phyloP scores from a whole-genome alignment of 1,140 invertebrate species.

The Magallana gigas region DNA sequence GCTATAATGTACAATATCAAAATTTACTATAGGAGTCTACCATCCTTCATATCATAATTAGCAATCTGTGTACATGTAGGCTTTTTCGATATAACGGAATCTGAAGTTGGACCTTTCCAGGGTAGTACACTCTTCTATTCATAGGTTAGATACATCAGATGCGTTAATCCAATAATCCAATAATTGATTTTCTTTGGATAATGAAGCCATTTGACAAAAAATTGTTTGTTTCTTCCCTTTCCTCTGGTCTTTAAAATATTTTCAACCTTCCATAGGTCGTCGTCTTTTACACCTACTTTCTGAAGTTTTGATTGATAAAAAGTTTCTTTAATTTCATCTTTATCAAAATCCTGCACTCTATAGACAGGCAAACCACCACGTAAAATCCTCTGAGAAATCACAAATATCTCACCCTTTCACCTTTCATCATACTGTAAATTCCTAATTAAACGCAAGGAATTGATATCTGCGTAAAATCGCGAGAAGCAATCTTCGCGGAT shows the following conservation, averaged over 20 bases:
- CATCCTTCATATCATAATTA: constrained; percentile 18
- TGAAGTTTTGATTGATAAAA: constrained; percentile 55
- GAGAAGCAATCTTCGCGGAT: no score
- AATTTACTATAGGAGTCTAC: constrained; percentile 33
- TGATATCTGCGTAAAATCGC: no score
- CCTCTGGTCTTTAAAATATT: constrained; percentile 53
- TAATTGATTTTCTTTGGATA: constrained; percentile 44
- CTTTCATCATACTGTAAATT: constrained; percentile 25
- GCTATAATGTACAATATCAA: not conserved
- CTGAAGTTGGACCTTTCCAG: constrained; percentile 25
- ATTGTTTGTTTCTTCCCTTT: constrained; percentile 56
- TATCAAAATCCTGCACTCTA: constrained; percentile 38
- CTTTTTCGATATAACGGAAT: constrained; percentile 1
- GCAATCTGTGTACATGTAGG: not conserved
- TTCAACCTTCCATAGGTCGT: constrained; percentile 50
- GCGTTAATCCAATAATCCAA: constrained; percentile 44
- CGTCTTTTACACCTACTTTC: constrained; percentile 40
- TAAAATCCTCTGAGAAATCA: constrained; percentile 38
- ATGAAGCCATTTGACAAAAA: constrained; percentile 54
- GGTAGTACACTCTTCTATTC: constrained; percentile 6
- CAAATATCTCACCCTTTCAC: constrained; percentile 56
- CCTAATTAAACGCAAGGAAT: no score
- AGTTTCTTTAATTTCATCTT: constrained; percentile 49
- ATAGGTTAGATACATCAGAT: constrained; percentile 4
- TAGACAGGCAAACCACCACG: constrained; percentile 49